A percentile compares a stretch with the other conserved stretches of the same genome.
Conservation (phyloP, 2,888 invertebrate genomes). For the Caenorhabditis japonica region DNA sequence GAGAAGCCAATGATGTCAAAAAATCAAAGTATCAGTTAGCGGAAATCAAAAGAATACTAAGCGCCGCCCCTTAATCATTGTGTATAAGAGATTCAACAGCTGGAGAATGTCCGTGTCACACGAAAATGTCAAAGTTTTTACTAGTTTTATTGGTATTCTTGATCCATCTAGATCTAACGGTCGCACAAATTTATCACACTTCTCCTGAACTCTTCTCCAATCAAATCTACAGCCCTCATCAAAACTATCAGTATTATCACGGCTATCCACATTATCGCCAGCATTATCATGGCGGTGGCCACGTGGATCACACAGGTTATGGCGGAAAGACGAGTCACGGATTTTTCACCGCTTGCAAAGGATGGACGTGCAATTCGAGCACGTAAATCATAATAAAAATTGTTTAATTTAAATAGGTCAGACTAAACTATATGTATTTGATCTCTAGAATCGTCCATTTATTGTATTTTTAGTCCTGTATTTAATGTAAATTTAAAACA, state of each 20-base stretch:
- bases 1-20: no score
- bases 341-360: conserved; percentile 30
- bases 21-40: no score
- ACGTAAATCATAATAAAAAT: not conserved
- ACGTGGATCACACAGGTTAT: conserved; percentile 23
- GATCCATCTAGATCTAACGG: no score
- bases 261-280: conserved; percentile 1
- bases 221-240: conserved; percentile 40
- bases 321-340: conserved; percentile 33
- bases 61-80: no score
- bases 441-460: conserved; percentile 18
- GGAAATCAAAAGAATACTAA: no score
- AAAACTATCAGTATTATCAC: conserved; percentile 4
- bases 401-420: not conserved
- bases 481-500: no score
- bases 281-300: conserved; percentile 29
- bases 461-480: not conserved
- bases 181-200: conserved; percentile 30
- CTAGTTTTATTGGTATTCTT: no score
- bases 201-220: conserved; percentile 37
- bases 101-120: no score
- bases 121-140: no score
- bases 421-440: not conserved
- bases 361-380: conserved; percentile 38
- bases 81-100: no score